Evolutionary conservation across 1,140 invertebrate genomes (phyloP), one percentile per base, ranked within the genome.

Genomic region (Paraescarpia echinospica): DNA sequence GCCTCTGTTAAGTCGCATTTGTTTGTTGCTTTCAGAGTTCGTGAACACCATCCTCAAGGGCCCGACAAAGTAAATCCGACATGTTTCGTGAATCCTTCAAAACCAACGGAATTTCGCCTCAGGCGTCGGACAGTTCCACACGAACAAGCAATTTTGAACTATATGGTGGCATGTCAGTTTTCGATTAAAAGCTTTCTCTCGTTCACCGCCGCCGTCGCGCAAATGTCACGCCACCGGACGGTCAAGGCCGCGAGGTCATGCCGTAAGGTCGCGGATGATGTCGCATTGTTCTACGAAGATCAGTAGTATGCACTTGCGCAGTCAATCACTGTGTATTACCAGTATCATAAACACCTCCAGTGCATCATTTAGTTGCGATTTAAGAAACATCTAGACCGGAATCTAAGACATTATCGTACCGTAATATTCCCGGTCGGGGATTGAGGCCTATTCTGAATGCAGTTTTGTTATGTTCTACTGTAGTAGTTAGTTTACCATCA

Each of bases 181-280:
- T 77, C 59, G 59, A 77, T 77, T 77, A 77, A 77, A 77, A 77
- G 59, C 59, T 77, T 77, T 77, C 59, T 77, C 59, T 77, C 22
- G 27, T 77, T 77, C 59, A 77, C 59, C 59, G 22, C 22, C 59
- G 22, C 59, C 59, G 59, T 77, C 59, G 59, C 59, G 59, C 59
- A 27, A 77, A 77, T 27, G 22, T 77, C 59, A 77, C 59, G 59
- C 59, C 59, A 77, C 22, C 59, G 0, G 22, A 77, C 8, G 59
- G 59, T 77, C 59, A 77, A 77, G 59, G 59, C 27, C 22, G 27
- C 48, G 18, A 51, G 48, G 48, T 51, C 41, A 51, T 18, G 48
- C 48, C 18, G 48, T 4, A 77, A 77, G 59, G 59, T 77, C 59
- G 22, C 14, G 59, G 59, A 2, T 27, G 59, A 6, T 77, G 59